Conservation (phyloP, 2,113 vertebrate genomes). For the Pygoscelis antarcticus region DNA sequence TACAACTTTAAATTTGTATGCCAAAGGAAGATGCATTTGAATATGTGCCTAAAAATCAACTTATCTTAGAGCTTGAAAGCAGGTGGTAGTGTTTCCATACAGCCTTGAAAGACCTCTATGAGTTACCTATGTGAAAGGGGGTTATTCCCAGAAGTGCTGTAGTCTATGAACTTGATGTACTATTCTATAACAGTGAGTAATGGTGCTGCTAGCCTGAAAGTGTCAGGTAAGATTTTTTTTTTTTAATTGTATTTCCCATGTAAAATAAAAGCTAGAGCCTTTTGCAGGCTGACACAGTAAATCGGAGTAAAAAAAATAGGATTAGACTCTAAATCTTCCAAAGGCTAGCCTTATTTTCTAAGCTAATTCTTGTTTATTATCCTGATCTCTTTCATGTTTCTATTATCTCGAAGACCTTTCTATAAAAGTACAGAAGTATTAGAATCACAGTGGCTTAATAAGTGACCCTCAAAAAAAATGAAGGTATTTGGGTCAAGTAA, state of each 20-base stretch:
- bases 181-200: neutral
- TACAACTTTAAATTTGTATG: neutral
- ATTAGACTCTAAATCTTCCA: neutral
- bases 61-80: neutral
- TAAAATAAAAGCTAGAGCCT: neutral
- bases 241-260: neutral
- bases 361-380: neutral
- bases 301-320: neutral
- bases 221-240: neutral
- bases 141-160: neutral
- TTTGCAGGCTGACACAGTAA: neutral
- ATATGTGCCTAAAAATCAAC: neutral
- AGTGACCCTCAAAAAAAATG: neutral
- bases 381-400: neutral
- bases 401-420: neutral
- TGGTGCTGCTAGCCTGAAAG: neutral
- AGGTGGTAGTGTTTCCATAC: neutral
- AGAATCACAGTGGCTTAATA: neutral
- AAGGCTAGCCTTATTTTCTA: neutral
- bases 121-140: neutral
- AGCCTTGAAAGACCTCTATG: neutral
- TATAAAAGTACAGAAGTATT: neutral
- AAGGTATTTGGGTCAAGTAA: neutral
- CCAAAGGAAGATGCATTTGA: neutral
- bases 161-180: too few species aligned